Evolutionary conservation across 1,140 invertebrate genomes (phyloP).

Genomic region (Aphidius gifuensis): DNA sequence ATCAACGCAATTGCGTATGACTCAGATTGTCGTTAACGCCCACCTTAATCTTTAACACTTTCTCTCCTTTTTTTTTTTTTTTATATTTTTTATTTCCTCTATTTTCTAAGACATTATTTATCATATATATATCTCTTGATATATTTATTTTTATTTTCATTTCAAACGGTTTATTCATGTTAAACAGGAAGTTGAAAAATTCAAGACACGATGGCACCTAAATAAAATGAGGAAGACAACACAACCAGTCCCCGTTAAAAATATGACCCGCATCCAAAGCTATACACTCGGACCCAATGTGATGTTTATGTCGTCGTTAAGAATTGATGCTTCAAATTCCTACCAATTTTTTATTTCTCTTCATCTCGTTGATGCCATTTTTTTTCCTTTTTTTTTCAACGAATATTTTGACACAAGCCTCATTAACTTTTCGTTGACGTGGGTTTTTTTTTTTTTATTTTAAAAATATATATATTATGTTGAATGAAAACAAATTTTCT

Average conservation of each 20-base stretch:
- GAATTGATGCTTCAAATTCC: slow-evolving; percentile 10
- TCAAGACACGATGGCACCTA: slow-evolving; percentile 3
- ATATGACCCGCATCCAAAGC: slow-evolving; percentile 14
- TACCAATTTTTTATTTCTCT: slow-evolving; percentile 1
- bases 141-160: too few species aligned
- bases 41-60: too few species aligned
- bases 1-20: too few species aligned
- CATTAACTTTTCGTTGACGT: too few species aligned
- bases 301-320: slow-evolving; percentile 11
- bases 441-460: too few species aligned
- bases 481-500: neutral
- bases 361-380: neutral
- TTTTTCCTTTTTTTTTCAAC: neutral
- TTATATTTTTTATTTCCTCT: too few species aligned
- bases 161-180: neutral
- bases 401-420: too few species aligned
- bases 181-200: slow-evolving; percentile 16
- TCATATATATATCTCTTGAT: too few species aligned
- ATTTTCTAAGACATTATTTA: too few species aligned
- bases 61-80: too few species aligned
- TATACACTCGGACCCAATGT: neutral
- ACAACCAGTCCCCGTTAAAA: slow-evolving; percentile 13
- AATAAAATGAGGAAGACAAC: slow-evolving; percentile 5
- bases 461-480: too few species aligned
- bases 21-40: too few species aligned